These are phyloP conservation scores for Rattus norvegicus DNA, from an alignment of 2,113 vertebrate species.

Conservation along the genomic window GRCr8 NC_086036.1:25012001-25012500, in stretches of 20 bases:
- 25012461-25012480: not conserved
- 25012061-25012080: not conserved
- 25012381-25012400: not conserved
- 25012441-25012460: not conserved
- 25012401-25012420: not conserved
- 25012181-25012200: not conserved
- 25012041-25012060: not conserved
- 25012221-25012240: not conserved
- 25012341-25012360: not conserved
- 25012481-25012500: slow-evolving; percentile 30
- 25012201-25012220: not conserved
- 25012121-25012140: slow-evolving; percentile 12
- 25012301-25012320: not conserved
- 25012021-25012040: slow-evolving; percentile 18
- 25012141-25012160: not conserved
- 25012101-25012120: slow-evolving; percentile 19
- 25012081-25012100: not conserved
- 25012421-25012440: not conserved
- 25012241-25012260: not conserved
- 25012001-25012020: not conserved
- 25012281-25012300: slow-evolving; percentile 40
- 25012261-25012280: slow-evolving; percentile 29
- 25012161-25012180: not conserved
- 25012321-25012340: not conserved
- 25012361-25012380: not conserved